Base-by-base conservation (phyloP, 2,113 vertebrate species). In the Alosa alosa region DNA sequence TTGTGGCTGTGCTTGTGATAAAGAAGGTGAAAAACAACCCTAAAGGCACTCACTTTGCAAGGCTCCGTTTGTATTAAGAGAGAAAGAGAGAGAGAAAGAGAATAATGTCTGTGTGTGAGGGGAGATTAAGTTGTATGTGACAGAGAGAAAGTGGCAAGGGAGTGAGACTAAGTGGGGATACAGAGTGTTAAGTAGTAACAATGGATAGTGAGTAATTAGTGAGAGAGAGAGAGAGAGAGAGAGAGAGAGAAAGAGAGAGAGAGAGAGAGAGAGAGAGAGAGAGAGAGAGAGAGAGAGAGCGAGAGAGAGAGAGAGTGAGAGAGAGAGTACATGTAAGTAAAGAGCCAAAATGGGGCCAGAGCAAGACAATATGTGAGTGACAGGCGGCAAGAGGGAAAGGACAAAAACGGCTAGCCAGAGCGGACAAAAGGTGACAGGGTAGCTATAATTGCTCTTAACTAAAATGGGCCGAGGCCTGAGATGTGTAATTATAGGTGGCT, bases 401-500 rank as follows among this genome's bases (percentile, higher is more conserved):
- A 13, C 13, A 78, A 36, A 41, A 39, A 78, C 6, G 72, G 31
- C 11, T 3, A 78, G 31, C 72, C 9, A 78, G 31, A 41, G 31
- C 64, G 68, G 60, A 46, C 82, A 83, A 84, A 39, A 87, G 85
- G 81, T 55, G 81, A 83, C 78, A 72, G 86, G 87, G 86, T 45
- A 49, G 85, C 82, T 85, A 81, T 87, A 86, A 88, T 87, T 89
- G 85, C 64, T 46, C 39, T 46, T 36, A 46, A 86, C 84, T 31
- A 82, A 83, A 82, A 41, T 64, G 84, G 82, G 81, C 84, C 82
- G 81, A 85, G 83, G 82, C 47, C 84, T 84, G 47, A 87, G 84
- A 85, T 81, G 85, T 87, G 83, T 87, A 85, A 90, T 90, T 89
- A 86, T 57, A 78, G 86, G 50, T 36, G 55, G 86, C 72, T 2